Evolutionary conservation across 2,113 vertebrate species (phyloP).

Genomic region (Scatophagus argus): DNA sequence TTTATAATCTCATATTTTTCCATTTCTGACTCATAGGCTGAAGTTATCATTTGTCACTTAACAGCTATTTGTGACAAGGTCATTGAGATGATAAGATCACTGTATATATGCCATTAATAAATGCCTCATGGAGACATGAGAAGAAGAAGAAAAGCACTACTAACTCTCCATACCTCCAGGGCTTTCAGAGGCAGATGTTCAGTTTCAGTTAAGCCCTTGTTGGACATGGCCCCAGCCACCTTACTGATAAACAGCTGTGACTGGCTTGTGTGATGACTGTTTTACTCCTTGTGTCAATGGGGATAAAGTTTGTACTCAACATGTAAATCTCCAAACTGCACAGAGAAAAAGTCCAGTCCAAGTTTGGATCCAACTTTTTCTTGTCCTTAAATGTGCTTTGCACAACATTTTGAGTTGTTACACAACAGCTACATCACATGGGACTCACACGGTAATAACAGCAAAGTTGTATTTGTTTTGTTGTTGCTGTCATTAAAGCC

Average conservation of each 20-base stretch:
- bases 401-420: constrained; percentile 1
- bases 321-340: constrained; percentile 44
- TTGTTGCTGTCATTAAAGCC: constrained; percentile 3
- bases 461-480: neutral
- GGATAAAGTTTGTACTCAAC: constrained; percentile 54
- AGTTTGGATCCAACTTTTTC: constrained; percentile 8
- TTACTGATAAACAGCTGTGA: constrained; percentile 60
- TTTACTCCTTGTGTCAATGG: constrained; percentile 60
- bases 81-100: neutral
- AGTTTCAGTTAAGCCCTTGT: constrained; percentile 57
- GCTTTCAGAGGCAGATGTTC: constrained; percentile 59
- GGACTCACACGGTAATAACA: neutral
- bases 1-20: neutral
- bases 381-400: constrained; percentile 43
- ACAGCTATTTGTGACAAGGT: constrained; percentile 11
- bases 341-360: constrained; percentile 28
- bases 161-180: constrained; percentile 8
- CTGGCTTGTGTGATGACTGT: constrained; percentile 49
- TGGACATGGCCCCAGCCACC: constrained; percentile 31
- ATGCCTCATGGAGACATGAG: neutral
- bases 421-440: neutral
- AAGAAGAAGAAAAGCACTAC: neutral
- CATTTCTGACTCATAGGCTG: constrained; percentile 4
- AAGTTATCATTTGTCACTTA: constrained; percentile 1
- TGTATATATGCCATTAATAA: neutral